A percentile compares a stretch with the other conserved stretches of the same genome.
phyloP scores from a whole-genome alignment of 2,888 invertebrate genomes.

The Bellardia pandia region DNA sequence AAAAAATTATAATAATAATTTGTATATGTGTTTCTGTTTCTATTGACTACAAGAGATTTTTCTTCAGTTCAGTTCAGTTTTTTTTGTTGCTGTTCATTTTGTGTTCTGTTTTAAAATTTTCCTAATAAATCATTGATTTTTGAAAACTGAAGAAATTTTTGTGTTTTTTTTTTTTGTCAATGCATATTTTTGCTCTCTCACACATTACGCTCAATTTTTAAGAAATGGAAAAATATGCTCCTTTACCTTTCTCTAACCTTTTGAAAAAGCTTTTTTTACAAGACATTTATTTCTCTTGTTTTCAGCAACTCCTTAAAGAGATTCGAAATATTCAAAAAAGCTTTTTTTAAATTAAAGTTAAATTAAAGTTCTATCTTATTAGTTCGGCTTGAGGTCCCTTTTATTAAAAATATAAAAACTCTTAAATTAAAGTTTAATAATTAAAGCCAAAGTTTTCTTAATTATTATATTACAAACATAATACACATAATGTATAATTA shows the following conservation, averaged over 20 bases:
- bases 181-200: conserved; percentile 24
- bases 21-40: neutral
- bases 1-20: conserved; percentile 21
- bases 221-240: neutral
- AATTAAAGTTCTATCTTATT: too few species aligned
- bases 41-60: conserved; percentile 37
- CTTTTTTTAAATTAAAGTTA: neutral
- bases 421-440: neutral
- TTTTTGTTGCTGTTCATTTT: neutral
- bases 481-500: too few species aligned
- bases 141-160: conserved; percentile 22
- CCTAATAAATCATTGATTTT: conserved; percentile 63
- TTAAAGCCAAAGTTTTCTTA: neutral
- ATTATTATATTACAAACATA: neutral
- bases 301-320: neutral
- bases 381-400: too few species aligned
- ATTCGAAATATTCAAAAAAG: neutral
- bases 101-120: conserved; percentile 22
- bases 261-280: conserved; percentile 1
- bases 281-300: neutral
- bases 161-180: conserved; percentile 46
- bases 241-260: neutral
- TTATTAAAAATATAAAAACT: too few species aligned
- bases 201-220: neutral
- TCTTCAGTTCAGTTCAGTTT: neutral